Base-by-base conservation (phyloP, 2,113 vertebrate species). In the Tetrax tetrax region DNA sequence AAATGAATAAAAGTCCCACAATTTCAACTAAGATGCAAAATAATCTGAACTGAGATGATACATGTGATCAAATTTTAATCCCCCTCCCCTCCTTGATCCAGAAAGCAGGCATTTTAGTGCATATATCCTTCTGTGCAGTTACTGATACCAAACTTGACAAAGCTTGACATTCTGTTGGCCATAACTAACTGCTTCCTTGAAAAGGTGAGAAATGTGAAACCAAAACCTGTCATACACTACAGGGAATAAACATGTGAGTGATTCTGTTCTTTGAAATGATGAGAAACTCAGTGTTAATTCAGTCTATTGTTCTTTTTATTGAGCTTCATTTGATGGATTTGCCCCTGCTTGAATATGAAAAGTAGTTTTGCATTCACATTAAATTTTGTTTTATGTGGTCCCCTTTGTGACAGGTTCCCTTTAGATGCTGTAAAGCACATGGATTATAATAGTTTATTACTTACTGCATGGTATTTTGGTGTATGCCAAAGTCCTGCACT, bases 201-300 rank as follows among this genome's bases (percentile, higher is more conserved):
- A 87, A 91, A 91, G 38, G 63, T 69, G 59, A 92, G 65, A 7
- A 66, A 45, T 35, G n/a, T 89, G 93, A 97, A 98, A 94, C 71
- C 43, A 59, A 95, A 95, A 57, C 23, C 38, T 82, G 50, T 72
- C 9, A 2, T 87, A 57, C 7, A 4, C 18, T 33, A 29, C 28
- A 83, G 75, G 75, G 61, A 78, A 96, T 91, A 96, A 92, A 38
- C 31, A 93, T 51, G 70, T 37, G 93, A 90, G 83, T 86, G 82
- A 53, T 81, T 93, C 47, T 71, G 18, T 81, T 97, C 61, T 96
- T 96, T 84, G 59, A 88, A 97, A 76, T 14, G 16, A 38, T 57
- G 77, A 90, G 50, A 37, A 91, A 72, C 56, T 96, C 65, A 76
- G 16, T 60, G 28, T 96, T 96, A 95, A 95, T 96, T 97, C 38